Percentiles rank a stretch among this genome's conserved stretches.
Evolutionary conservation across 2,113 vertebrate genomes (phyloP).

Genomic region (Phainopepla nitens): DNA sequence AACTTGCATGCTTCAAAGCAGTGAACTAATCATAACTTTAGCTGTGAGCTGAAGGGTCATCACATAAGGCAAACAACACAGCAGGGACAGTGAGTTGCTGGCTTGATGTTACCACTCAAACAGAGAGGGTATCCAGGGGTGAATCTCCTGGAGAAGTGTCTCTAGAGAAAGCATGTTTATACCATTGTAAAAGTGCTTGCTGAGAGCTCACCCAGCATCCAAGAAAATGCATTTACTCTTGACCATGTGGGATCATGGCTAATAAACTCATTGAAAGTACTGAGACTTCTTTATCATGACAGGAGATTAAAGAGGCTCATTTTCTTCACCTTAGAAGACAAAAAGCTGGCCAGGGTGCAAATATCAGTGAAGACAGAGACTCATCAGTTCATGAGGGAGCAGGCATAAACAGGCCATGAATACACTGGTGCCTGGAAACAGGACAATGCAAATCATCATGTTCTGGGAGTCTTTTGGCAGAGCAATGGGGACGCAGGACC

Average conservation of each 20-base stretch:
- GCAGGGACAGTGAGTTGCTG: not conserved
- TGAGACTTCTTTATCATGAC: not conserved
- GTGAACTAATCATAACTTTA: not conserved
- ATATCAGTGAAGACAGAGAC: not conserved
- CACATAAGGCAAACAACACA: not conserved
- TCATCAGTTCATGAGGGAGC: not conserved
- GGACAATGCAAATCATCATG: not conserved
- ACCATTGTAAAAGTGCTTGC: not conserved
- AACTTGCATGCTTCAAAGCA: not conserved
- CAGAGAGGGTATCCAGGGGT: not conserved
- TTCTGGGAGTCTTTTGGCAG: not conserved
- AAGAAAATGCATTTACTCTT: not conserved
- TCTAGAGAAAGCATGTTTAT: not conserved
- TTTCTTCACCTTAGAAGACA: not conserved
- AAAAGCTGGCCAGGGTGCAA: not conserved
- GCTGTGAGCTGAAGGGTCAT: not conserved
- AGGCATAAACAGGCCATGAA: not conserved
- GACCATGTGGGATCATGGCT: not conserved
- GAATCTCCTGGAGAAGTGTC: not conserved
- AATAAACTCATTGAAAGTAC: not conserved
- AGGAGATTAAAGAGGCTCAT: not conserved
- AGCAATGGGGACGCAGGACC: accelerated
- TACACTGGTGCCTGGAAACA: not conserved
- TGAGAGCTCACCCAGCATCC: not conserved
- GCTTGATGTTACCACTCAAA: not conserved